A percentile compares a stretch with the other conserved stretches of the same genome.
phyloP scores from a whole-genome alignment of 1,140 invertebrate species.

The Camponotus vicinus region DNA sequence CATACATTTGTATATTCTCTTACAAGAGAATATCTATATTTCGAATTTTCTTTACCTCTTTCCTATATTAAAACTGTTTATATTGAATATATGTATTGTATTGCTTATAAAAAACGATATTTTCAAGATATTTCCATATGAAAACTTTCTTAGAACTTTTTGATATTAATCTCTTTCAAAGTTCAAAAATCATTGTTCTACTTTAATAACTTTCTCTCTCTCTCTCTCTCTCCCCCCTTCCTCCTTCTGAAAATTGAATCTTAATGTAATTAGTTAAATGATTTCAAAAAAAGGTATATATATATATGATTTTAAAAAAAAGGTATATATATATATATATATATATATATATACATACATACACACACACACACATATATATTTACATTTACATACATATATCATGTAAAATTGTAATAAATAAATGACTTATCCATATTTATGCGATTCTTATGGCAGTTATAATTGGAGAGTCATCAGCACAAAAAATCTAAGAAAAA shows the following conservation, averaged over 20 bases:
- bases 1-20: background rate
- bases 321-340: background rate
- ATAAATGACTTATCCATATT: conserved; percentile 35
- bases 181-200: background rate
- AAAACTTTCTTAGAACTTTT: background rate
- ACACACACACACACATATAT: no score
- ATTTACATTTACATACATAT: background rate
- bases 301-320: no score
- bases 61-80: background rate
- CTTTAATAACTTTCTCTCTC: background rate
- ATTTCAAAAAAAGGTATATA: background rate
- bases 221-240: no score
- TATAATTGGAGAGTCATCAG: background rate
- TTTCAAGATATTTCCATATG: conserved; percentile 13
- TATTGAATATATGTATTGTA: background rate
- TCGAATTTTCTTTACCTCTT: conserved; percentile 15
- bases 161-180: background rate
- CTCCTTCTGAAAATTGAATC: background rate
- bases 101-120: background rate
- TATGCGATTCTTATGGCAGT: background rate
- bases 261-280: background rate
- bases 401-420: conserved; percentile 45
- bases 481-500: conserved; percentile 11
- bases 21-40: conserved; percentile 27
- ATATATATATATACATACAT: background rate